phyloP scores from a whole-genome alignment of 2,113 vertebrate genomes.

The Pteropus alecto region DNA sequence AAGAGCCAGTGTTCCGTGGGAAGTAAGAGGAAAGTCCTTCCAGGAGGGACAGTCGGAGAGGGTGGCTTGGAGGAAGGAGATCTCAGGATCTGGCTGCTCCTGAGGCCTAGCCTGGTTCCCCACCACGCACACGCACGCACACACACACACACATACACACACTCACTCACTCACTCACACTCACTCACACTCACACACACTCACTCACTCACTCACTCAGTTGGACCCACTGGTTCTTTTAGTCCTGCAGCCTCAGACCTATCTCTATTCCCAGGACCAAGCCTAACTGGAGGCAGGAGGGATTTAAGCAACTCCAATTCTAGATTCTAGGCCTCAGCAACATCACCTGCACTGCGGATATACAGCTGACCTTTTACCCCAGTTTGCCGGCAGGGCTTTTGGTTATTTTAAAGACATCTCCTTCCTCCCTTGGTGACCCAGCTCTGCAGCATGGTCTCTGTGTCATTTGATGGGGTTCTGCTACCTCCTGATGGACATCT shows the following conservation, averaged over 20 bases:
- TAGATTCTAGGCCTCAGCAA: not conserved
- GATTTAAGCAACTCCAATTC: not conserved
- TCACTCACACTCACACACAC: too few relatives aligned
- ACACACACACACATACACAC: accelerated
- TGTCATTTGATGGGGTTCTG: not conserved
- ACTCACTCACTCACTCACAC: too few relatives aligned
- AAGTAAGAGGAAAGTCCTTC: not conserved
- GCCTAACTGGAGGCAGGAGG: not conserved
- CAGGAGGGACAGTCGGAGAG: not conserved
- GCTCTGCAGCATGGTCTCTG: not conserved
- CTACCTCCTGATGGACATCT: not conserved
- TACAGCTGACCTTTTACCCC: not conserved
- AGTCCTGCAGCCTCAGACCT: not conserved
- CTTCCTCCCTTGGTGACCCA: not conserved
- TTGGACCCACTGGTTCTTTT: not conserved
- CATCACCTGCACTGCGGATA: not conserved
- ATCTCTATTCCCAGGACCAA: not conserved
- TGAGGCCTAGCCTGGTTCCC: not conserved
- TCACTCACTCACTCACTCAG: too few relatives aligned
- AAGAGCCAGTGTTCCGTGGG: not conserved
- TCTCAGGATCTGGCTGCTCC: not conserved
- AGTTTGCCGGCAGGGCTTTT: not conserved
- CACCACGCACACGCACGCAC: accelerated
- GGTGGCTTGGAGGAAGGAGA: not conserved
- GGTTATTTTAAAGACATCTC: not conserved